A percentile compares a stretch with the other conserved stretches of the same genome.
phyloP scores from a whole-genome alignment of 1,140 invertebrate genomes.

The Drosophila arawakana region DNA sequence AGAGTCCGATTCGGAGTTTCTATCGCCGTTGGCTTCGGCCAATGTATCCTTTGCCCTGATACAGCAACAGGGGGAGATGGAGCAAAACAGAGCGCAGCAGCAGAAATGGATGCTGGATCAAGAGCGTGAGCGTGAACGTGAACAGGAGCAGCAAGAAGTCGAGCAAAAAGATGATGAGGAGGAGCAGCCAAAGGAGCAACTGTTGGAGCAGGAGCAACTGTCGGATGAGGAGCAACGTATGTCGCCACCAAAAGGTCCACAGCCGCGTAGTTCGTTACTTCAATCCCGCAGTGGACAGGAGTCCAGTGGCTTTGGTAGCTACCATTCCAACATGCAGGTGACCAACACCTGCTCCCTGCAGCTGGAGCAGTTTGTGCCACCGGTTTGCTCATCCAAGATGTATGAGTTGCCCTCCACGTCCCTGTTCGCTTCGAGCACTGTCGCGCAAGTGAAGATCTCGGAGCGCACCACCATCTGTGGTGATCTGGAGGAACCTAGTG shows the following conservation, averaged over 20 bases:
- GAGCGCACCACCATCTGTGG: slow-evolving; percentile 74
- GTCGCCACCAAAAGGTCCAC: slow-evolving; percentile 54
- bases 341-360: slow-evolving; percentile 31
- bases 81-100: not conserved
- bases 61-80: not conserved
- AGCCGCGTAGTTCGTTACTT: slow-evolving; percentile 55
- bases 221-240: not conserved
- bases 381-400: slow-evolving; percentile 75
- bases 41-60: slow-evolving; percentile 20
- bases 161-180: not conserved
- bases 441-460: slow-evolving; percentile 50
- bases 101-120: not conserved
- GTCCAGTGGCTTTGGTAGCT: slow-evolving; percentile 72
- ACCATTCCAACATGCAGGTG: slow-evolving; percentile 25
- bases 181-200: not conserved
- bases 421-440: not conserved
- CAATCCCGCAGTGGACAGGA: slow-evolving; percentile 10
- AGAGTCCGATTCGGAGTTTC: slow-evolving; percentile 35
- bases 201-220: not conserved
- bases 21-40: slow-evolving; percentile 46
- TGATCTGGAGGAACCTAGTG: slow-evolving; percentile 41
- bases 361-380: slow-evolving; percentile 59
- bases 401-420: slow-evolving; percentile 23
- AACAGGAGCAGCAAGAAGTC: not conserved
- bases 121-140: not conserved